Evolutionary conservation across 2,888 invertebrate genomes (phyloP).

Genomic region (Chydorus sphaericus): DNA sequence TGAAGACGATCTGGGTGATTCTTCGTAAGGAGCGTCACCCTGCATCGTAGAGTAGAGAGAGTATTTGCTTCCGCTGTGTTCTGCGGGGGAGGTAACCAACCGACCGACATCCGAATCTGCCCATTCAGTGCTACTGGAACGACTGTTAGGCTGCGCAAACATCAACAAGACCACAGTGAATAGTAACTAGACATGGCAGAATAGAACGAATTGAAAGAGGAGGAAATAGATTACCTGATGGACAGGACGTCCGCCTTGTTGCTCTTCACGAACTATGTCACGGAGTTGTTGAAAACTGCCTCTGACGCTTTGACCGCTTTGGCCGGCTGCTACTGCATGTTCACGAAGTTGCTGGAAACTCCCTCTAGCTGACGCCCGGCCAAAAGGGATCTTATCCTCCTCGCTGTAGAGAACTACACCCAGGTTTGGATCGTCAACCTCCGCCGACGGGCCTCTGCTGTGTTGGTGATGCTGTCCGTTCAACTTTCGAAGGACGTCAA

Average conservation of each 20-base stretch:
- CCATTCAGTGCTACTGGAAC: neutral
- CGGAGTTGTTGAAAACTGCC: constrained; percentile 55
- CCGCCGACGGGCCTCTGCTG: constrained; percentile 25
- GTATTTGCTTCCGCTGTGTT: neutral
- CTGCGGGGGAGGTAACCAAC: constrained; percentile 4
- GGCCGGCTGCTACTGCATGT: constrained; percentile 55
- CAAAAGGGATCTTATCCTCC: constrained; percentile 15
- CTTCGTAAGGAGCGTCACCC: neutral
- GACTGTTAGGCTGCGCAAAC: neutral
- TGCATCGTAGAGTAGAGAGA: neutral
- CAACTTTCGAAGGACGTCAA: constrained; percentile 21
- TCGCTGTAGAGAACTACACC: constrained; percentile 18
- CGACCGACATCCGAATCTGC: neutral
- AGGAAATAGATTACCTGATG: no score
- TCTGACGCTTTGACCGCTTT: constrained; percentile 42
- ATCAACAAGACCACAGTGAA: no score
- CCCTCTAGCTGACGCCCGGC: constrained; percentile 22
- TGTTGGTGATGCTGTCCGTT: no score
- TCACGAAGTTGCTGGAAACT: constrained; percentile 63
- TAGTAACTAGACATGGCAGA: no score
- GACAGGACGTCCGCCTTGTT: constrained; percentile 44
- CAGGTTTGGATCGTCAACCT: constrained; percentile 20
- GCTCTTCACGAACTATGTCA: constrained; percentile 59
- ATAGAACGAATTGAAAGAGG: no score
- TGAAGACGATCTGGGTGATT: neutral